Evolutionary conservation across 2,888 invertebrate species (phyloP).

Genomic region (Agrotis segetum): DNA sequence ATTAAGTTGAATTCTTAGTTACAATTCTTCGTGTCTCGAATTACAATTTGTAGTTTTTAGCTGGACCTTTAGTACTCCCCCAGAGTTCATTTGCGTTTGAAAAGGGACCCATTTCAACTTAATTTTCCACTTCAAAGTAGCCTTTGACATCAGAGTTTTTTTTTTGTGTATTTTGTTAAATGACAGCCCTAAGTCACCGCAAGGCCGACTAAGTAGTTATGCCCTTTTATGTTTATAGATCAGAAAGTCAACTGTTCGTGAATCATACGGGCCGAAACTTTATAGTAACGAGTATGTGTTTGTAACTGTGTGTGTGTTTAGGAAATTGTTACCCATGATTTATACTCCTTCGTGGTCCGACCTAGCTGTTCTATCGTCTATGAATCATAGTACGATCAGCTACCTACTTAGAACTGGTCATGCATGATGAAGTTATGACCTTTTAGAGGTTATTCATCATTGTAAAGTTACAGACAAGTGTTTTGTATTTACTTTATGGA

Average conservation of each 20-base stretch:
- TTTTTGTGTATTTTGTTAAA: neutral
- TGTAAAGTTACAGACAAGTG: slow-evolving; percentile 8
- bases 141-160: neutral
- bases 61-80: slow-evolving; percentile 3
- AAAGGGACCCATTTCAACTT: slow-evolving; percentile 4
- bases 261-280: slow-evolving; percentile 57
- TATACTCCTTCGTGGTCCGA: slow-evolving; percentile 22
- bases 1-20: slow-evolving; percentile 16
- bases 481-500: neutral
- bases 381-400: slow-evolving; percentile 42
- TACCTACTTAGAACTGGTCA: slow-evolving; percentile 4
- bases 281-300: slow-evolving; percentile 39
- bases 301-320: slow-evolving; percentile 43
- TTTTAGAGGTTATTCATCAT: slow-evolving; percentile 23
- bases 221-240: slow-evolving; percentile 66
- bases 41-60: slow-evolving; percentile 4
- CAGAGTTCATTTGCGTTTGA: slow-evolving; percentile 10
- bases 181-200: slow-evolving; percentile 39
- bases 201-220: slow-evolving; percentile 59
- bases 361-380: neutral
- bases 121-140: slow-evolving; percentile 22
- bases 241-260: slow-evolving; percentile 59
- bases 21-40: slow-evolving; percentile 5
- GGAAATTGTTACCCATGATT: slow-evolving; percentile 40
- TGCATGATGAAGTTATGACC: slow-evolving; percentile 11